These are phyloP conservation scores for Theocolax elegans DNA, from an alignment of 1,140 invertebrate genomes.

Conservation along the genomic window DNA sequence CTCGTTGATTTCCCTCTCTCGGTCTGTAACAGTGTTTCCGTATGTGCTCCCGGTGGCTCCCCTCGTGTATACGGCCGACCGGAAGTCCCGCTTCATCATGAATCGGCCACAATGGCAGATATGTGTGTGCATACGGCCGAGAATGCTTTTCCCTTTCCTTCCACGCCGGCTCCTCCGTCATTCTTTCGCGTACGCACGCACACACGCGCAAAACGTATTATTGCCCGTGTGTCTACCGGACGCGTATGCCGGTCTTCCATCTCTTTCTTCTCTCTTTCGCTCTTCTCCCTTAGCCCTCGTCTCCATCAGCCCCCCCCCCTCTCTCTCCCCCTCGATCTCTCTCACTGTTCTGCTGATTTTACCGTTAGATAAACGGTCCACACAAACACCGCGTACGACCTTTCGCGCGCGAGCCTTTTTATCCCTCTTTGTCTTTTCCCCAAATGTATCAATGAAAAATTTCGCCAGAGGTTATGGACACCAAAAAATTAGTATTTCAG, in stretches of 20 bases:
- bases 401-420: neutral
- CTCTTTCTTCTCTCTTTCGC: neutral
- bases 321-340: neutral
- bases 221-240: slow-evolving; percentile 19
- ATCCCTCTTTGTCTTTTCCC: neutral
- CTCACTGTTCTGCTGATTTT: slow-evolving; percentile 24
- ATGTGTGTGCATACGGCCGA: slow-evolving; percentile 43
- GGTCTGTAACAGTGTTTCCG: slow-evolving; percentile 44
- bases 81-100: slow-evolving; percentile 53
- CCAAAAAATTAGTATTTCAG: no score
- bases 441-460: no score
- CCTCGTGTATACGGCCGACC: slow-evolving; percentile 33
- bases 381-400: neutral
- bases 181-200: slow-evolving; percentile 13
- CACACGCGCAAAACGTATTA: neutral
- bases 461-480: no score
- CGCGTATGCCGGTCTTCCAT: neutral
- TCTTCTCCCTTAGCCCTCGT: neutral
- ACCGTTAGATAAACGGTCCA: slow-evolving; percentile 26
- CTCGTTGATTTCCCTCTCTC: slow-evolving; percentile 22
- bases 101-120: slow-evolving; percentile 52
- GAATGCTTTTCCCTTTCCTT: slow-evolving; percentile 41
- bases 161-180: slow-evolving; percentile 25
- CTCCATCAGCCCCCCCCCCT: neutral
- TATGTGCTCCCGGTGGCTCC: slow-evolving; percentile 1